Evolutionary conservation across 2,888 invertebrate genomes (phyloP).

Genomic region (Microplitis deprimator): DNA sequence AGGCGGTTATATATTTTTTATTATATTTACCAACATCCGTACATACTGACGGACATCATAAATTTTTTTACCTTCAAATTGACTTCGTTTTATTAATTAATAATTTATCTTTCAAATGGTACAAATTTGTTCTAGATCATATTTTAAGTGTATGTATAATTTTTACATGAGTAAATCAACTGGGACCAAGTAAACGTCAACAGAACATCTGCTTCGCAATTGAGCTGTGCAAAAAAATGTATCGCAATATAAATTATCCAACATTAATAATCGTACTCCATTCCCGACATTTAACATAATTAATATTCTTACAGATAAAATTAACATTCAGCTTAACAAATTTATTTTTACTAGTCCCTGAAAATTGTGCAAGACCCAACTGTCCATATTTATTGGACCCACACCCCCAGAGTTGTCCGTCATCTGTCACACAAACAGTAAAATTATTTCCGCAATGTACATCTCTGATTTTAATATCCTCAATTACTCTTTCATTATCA

Average conservation of each 20-base stretch:
- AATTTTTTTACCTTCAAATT: no score
- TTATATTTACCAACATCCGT: no score
- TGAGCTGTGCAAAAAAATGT: no score
- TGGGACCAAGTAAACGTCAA: no score
- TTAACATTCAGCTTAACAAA: conserved; percentile 58
- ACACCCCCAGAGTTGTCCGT: conserved; percentile 80
- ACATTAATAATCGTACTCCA: conserved; percentile 63
- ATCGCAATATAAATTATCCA: conserved; percentile 5
- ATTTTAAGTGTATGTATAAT: no score
- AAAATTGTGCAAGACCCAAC: conserved; percentile 72
- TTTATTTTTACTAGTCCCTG: conserved; percentile 47
- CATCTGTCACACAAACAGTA: conserved; percentile 78
- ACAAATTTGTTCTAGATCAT: no score
- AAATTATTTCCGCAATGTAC: conserved; percentile 85
- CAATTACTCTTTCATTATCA: conserved; percentile 43
- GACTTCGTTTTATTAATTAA: no score
- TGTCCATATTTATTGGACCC: conserved; percentile 91
- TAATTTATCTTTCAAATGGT: no score
- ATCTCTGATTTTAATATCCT: conserved; percentile 69
- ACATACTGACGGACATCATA: no score
- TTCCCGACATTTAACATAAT: conserved; percentile 66
- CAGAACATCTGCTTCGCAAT: no score
- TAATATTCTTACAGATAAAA: conserved; percentile 47
- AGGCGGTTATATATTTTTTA: no score
- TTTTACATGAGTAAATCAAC: no score